Conservation (phyloP, 1,140 invertebrate genomes). For the Panonychus citri region DNA sequence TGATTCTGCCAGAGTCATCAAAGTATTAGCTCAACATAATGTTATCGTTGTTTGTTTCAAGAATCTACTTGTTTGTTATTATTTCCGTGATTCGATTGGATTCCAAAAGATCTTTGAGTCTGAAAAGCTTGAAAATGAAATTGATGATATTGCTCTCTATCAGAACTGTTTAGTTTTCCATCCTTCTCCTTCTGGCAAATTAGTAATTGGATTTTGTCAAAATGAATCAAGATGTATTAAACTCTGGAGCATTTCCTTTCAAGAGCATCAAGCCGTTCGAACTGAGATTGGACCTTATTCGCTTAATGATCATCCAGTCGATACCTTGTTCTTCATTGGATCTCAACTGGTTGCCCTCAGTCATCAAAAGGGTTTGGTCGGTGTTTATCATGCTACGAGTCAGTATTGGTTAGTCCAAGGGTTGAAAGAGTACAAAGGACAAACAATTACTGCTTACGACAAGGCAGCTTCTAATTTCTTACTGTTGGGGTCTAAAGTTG, state of each 20-base stretch:
- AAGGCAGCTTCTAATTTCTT: constrained; percentile 4
- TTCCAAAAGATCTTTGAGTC: constrained; percentile 79
- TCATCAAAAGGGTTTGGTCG: constrained; percentile 67
- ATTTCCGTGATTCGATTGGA: constrained; percentile 77
- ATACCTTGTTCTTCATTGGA: constrained; percentile 90
- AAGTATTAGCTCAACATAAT: constrained; percentile 91
- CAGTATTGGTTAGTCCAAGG: constrained; percentile 50
- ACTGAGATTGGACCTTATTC: constrained; percentile 4
- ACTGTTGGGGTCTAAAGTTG: not conserved
- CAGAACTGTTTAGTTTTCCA: too few species aligned
- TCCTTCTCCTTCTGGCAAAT: too few species aligned
- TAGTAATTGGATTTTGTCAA: constrained; percentile 35
- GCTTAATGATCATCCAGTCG: constrained; percentile 39
- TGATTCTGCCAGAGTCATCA: constrained; percentile 64
- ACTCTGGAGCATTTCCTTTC: constrained; percentile 35
- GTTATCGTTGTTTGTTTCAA: constrained; percentile 90
- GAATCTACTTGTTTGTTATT: constrained; percentile 82
- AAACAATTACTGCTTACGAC: constrained; percentile 7
- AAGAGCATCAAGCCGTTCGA: not conserved
- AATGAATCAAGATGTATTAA: constrained; percentile 43
- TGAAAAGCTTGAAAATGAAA: constrained; percentile 25
- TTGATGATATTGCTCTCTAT: constrained; percentile 51
- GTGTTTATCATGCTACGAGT: constrained; percentile 95
- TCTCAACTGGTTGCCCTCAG: constrained; percentile 84
- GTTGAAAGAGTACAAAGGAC: not conserved